Evolutionary conservation across 2,797 vertebrate genomes (phyloP), one percentile per base, ranked within the genome.

Genomic region (Danio albolineatus): DNA sequence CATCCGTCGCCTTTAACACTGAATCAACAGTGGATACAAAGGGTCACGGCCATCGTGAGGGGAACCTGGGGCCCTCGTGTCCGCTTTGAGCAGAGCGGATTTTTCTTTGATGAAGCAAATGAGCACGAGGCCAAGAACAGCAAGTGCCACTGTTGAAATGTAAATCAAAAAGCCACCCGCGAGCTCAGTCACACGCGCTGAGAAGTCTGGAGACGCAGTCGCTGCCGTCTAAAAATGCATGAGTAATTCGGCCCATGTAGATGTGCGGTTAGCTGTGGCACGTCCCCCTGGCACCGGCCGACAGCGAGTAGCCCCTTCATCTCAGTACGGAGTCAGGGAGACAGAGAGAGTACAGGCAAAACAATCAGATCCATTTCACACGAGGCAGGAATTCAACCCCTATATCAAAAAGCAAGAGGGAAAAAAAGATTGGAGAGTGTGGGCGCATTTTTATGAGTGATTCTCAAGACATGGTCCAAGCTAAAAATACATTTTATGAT

Each of bases 61-160:
- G 83, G 77, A 80, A 90, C 89, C 87, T 84, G 82, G 86, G 86
- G 60, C 87, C 88, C 86, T 87, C 87, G 73, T 6, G 85, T 91
- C 87, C 46, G 19, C 13, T 51, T 51, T 85, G 87, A 28, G 86
- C 87, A 87, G 85, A 66, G 83, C 85, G 87, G 92, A 94, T 94
- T 95, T 92, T 93, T 94, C 92, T 94, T 93, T 93, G 94, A 94
- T 95, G 94, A 94, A 95, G 91, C 92, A 91, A 88, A 90, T 80
- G 85, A 85, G 90, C 88, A 70, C 62, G 4, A 61, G 81, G 94
- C 94, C 94, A 95, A 95, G 89, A 95, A 95, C 89, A 95, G 94
- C 93, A 94, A 94, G 93, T 94, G 92, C 89, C 94, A 91, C 91
- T 89, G 93, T 89, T 86, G 89, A 93, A 92, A 93, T 90, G 91